Percentiles rank a stretch among this genome's conserved stretches.
Conservation (phyloP, 2,113 vertebrate species). For the Equus quagga region DNA sequence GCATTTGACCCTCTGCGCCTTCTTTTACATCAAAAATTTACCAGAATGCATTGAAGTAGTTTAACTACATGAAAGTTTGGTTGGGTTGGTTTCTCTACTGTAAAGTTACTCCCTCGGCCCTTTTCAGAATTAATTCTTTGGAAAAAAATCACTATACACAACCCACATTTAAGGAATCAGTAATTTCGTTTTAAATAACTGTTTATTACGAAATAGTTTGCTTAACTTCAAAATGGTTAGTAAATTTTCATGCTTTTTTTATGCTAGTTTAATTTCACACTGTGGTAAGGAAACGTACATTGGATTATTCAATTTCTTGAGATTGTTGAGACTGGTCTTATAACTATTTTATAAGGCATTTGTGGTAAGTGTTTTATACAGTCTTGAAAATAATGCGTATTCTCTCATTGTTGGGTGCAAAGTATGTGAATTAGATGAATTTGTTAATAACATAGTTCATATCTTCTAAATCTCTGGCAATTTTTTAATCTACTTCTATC, state of each 20-base stretch:
- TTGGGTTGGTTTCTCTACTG: not conserved
- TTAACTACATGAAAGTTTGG: not conserved
- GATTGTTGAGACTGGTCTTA: not conserved
- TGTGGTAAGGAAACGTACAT: not conserved
- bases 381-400: not conserved
- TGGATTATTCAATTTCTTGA: not conserved
- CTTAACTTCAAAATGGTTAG: not conserved
- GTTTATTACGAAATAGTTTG: not conserved
- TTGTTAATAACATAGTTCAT: not conserved
- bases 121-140: not conserved
- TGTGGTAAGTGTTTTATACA: not conserved
- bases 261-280: not conserved
- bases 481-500: not conserved
- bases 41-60: not conserved
- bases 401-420: not conserved
- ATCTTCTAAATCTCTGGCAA: not conserved
- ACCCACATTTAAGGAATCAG: fast-evolving
- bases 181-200: not conserved
- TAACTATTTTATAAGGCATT: not conserved
- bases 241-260: not conserved
- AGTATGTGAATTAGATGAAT: not conserved
- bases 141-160: not conserved
- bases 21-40: not conserved
- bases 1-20: not conserved
- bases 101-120: fast-evolving